A percentile compares a stretch with the other conserved stretches of the same genome.
These are phyloP conservation scores for Remorina albescens DNA, from an alignment of 2,797 vertebrate species.

Conservation along the genomic window DNA sequence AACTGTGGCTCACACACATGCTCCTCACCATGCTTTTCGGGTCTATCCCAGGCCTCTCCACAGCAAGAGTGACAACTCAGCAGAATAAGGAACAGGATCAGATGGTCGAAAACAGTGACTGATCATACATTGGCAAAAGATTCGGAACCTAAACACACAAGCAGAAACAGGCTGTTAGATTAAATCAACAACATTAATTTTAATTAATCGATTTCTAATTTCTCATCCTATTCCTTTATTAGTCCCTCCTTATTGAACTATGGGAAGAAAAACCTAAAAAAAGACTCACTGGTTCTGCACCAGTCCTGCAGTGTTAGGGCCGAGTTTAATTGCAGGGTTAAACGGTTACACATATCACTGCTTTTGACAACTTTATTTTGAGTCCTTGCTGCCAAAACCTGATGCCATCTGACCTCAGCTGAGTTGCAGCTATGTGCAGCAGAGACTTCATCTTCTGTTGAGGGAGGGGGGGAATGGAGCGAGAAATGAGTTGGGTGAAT, in stretches of 20 bases:
- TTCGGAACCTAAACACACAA: constrained; percentile 82
- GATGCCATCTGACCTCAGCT: too few species aligned
- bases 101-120: constrained; percentile 89
- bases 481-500: too few species aligned
- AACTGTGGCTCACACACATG: neutral
- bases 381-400: too few species aligned
- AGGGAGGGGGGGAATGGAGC: too few species aligned
- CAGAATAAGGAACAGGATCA: constrained; percentile 90
- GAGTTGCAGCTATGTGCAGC: too few species aligned
- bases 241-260: too few species aligned
- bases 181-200: too few species aligned
- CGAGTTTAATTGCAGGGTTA: constrained; percentile 72
- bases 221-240: too few species aligned
- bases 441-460: too few species aligned
- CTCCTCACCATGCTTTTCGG: constrained; percentile 83
- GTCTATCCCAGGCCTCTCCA: constrained; percentile 89
- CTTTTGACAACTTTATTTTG: too few species aligned
- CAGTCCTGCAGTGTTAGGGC: constrained; percentile 85
- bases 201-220: too few species aligned
- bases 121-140: constrained; percentile 86
- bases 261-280: constrained; percentile 65
- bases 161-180: constrained; percentile 5
- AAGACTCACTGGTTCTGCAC: constrained; percentile 89
- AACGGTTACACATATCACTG: neutral
- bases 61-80: constrained; percentile 91